These are phyloP conservation scores for Drosophila tanythrix DNA, from an alignment of 2,888 invertebrate genomes.

Conservation along the genomic window DNA sequence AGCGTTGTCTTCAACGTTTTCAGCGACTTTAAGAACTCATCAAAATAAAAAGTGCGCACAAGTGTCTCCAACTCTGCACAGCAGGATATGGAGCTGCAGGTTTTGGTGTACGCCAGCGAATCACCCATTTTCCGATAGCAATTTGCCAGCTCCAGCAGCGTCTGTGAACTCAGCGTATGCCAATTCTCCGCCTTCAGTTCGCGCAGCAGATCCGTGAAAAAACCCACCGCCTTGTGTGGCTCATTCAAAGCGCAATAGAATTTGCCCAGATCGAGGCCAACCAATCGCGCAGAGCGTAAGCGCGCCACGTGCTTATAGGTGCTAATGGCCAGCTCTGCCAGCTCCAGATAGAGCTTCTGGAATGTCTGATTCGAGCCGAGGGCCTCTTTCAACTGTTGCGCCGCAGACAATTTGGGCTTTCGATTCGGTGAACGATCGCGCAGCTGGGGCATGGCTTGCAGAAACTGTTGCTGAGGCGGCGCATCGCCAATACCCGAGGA, in stretches of 20 bases:
- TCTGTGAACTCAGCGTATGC: conserved; percentile 92
- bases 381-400: conserved; percentile 94
- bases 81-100: conserved; percentile 92
- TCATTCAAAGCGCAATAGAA: conserved; percentile 95
- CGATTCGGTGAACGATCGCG: conserved; percentile 86
- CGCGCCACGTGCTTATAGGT: conserved; percentile 97
- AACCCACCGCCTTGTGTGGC: conserved; percentile 95
- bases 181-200: conserved; percentile 96
- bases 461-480: conserved; percentile 84
- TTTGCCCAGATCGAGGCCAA: conserved; percentile 94
- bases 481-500: conserved; percentile 96
- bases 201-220: conserved; percentile 93
- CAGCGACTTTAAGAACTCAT: conserved; percentile 91
- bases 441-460: conserved; percentile 80
- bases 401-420: conserved; percentile 86
- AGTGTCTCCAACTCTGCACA: conserved; percentile 90
- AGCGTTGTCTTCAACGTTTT: conserved; percentile 82
- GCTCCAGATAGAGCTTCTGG: conserved; percentile 95
- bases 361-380: conserved; percentile 95
- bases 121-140: conserved; percentile 94
- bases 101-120: conserved; percentile 89
- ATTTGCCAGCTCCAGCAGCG: conserved; percentile 92
- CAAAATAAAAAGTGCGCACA: conserved; percentile 91
- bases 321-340: conserved; percentile 97
- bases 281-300: conserved; percentile 92